These are phyloP conservation scores for Eudyptes chrysolophus DNA, from an alignment of 2,113 vertebrate species.

Conservation along the genomic window DNA sequence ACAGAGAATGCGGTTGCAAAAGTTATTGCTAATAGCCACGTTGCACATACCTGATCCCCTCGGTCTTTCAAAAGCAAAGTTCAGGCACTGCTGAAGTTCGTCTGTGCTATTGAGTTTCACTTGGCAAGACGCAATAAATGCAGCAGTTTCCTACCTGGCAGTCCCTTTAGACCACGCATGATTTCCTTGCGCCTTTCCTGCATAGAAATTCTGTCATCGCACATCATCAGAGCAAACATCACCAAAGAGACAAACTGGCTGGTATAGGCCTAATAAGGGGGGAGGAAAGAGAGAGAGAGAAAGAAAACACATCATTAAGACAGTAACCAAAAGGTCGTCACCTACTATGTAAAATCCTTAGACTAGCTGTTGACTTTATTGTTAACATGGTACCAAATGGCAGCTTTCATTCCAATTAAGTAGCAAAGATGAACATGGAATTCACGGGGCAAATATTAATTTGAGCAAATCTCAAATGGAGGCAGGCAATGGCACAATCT, in stretches of 20 bases:
- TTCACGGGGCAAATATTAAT: not conserved
- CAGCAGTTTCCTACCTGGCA: constrained; percentile 83
- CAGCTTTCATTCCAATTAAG: not conserved
- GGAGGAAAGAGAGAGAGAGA: not conserved
- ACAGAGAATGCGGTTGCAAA: accelerated
- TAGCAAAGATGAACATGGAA: not conserved
- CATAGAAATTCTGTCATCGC: constrained; percentile 95
- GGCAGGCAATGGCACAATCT: accelerated
- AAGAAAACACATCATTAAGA: not conserved
- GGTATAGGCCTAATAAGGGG: constrained; percentile 85
- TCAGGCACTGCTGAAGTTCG: not conserved
- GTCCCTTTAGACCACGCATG: constrained; percentile 87
- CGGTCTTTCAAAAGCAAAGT: not conserved
- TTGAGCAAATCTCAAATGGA: not conserved
- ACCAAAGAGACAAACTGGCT: constrained; percentile 97
- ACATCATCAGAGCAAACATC: constrained; percentile 98
- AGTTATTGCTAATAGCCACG: accelerated
- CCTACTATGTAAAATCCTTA: accelerated
- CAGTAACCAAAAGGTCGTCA: accelerated
- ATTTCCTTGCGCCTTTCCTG: constrained; percentile 95
- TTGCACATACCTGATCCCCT: not conserved
- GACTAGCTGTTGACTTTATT: not conserved
- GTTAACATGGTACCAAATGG: accelerated
- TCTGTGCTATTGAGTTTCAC: not conserved
- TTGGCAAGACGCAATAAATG: accelerated